Evolutionary conservation across 2,888 invertebrate genomes (phyloP).

Genomic region (Dolichopus griseipennis): DNA sequence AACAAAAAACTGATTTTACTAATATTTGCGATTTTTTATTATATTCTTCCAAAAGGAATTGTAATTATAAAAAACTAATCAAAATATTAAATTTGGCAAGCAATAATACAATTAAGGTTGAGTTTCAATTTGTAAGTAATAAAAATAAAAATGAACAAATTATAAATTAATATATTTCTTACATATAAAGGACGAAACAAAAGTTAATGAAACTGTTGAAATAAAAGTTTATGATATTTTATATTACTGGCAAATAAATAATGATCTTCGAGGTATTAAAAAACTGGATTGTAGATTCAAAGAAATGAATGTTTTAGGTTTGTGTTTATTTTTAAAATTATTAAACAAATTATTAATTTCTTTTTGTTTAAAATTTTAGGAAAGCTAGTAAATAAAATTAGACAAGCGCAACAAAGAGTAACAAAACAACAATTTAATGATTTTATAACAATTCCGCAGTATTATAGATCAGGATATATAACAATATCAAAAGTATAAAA

Average conservation of each 20-base stretch:
- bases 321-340: constrained; percentile 16
- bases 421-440: constrained; percentile 31
- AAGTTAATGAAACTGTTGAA: constrained; percentile 30
- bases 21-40: constrained; percentile 29
- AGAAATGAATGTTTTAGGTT: constrained; percentile 40
- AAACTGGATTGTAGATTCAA: constrained; percentile 36
- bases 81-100: constrained; percentile 35
- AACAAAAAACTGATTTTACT: constrained; percentile 17
- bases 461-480: constrained; percentile 40
- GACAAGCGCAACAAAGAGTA: constrained; percentile 35
- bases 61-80: constrained; percentile 37
- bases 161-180: not conserved
- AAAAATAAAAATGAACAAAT: not conserved
- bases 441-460: constrained; percentile 41
- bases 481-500: constrained; percentile 36
- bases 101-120: constrained; percentile 32
- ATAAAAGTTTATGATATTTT: constrained; percentile 36
- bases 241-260: constrained; percentile 35
- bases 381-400: constrained; percentile 39
- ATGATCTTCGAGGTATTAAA: constrained; percentile 34
- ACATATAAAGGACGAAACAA: constrained; percentile 26
- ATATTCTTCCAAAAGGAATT: constrained; percentile 36
- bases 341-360: constrained; percentile 2
- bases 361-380: constrained; percentile 27
- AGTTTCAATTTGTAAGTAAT: constrained; percentile 33